phyloP scores from a whole-genome alignment of 2,797 vertebrate species.

The Danio choprae region DNA sequence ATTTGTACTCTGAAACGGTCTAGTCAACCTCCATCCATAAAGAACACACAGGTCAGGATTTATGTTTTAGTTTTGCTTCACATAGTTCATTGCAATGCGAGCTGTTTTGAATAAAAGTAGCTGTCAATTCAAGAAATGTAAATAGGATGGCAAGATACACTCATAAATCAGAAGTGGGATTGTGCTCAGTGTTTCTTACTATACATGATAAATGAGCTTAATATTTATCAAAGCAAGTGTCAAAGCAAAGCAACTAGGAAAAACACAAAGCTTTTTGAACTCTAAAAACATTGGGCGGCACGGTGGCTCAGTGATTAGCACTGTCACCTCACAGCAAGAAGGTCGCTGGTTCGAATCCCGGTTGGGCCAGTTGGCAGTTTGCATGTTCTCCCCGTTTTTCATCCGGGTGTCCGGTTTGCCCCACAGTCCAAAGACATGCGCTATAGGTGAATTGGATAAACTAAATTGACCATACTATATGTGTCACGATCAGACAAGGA shows the following conservation, averaged over 20 bases:
- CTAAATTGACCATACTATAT: no score
- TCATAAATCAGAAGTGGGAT: neutral
- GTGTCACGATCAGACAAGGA: no score
- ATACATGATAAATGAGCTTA: neutral
- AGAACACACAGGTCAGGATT: neutral
- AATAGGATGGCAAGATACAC: neutral
- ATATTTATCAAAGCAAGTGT: neutral
- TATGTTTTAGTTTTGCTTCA: neutral
- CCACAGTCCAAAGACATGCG: no score
- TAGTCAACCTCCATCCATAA: neutral
- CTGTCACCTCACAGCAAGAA: no score
- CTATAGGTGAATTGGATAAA: no score
- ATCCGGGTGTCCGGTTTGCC: no score
- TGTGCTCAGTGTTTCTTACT: neutral
- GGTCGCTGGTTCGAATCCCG: no score
- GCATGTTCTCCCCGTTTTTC: no score
- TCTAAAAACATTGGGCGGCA: no score
- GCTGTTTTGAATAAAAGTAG: slow-evolving; percentile 6
- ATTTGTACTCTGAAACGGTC: neutral
- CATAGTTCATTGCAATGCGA: neutral
- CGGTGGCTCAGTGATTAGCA: no score
- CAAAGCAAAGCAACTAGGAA: neutral
- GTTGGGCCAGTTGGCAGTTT: no score
- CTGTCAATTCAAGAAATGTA: neutral
- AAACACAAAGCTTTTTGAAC: neutral